Percentiles rank a stretch among this genome's conserved stretches.
These are phyloP conservation scores for Meloe dianella DNA, from an alignment of 2,888 invertebrate genomes.

Conservation along the genomic window DNA sequence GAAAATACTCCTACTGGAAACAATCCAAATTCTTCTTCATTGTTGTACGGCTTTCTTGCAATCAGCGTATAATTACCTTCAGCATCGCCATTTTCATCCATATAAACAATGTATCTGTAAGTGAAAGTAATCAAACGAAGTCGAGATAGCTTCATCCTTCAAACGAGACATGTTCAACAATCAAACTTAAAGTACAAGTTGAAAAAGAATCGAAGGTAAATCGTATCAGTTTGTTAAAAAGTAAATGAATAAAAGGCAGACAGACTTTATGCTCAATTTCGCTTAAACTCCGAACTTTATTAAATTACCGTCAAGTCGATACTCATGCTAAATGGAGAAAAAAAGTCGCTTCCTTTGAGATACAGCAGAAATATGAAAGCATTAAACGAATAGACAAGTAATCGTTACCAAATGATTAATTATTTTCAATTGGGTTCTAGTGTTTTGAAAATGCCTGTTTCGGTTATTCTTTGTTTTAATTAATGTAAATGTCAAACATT, in stretches of 20 bases:
- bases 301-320: no score
- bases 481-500: background rate
- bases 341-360: no score
- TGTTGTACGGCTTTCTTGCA: slow-evolving; percentile 61
- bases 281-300: no score
- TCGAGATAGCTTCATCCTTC: no score
- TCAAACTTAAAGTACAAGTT: background rate
- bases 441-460: no score
- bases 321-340: no score
- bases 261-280: no score
- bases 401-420: background rate
- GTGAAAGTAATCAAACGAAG: slow-evolving; percentile 13
- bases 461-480: background rate
- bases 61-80: slow-evolving; percentile 93
- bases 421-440: background rate
- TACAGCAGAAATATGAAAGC: no score
- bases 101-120: slow-evolving; percentile 86
- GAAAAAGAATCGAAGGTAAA: background rate
- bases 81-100: slow-evolving; percentile 91
- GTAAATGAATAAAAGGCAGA: no score
- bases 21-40: slow-evolving; percentile 66
- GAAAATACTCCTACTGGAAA: slow-evolving; percentile 81
- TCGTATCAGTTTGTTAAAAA: no score
- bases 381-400: background rate
- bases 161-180: no score